Percentiles rank a stretch among this genome's conserved stretches.
Evolutionary conservation across 2,797 vertebrate genomes (phyloP).

Genomic region (Synanceia verrucosa): DNA sequence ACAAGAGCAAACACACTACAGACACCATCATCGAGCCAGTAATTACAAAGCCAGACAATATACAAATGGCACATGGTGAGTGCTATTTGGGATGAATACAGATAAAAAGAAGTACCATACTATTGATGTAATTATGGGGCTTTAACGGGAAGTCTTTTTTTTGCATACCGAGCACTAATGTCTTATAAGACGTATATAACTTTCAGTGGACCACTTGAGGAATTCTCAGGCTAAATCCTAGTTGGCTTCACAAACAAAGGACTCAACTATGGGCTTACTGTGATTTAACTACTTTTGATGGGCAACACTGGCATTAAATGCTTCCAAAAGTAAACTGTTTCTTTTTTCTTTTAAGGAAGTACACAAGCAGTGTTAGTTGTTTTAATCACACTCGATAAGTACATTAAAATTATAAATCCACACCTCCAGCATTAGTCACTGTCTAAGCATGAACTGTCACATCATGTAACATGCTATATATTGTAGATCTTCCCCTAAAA

Average conservation of each 20-base stretch:
- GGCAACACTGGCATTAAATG: neutral
- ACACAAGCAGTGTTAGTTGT: too few relatives aligned
- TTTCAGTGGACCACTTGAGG: slow-evolving; percentile 19
- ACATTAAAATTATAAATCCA: slow-evolving; percentile 3
- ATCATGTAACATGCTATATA: neutral
- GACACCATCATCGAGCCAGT: slow-evolving; percentile 37
- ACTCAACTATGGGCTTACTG: slow-evolving; percentile 1
- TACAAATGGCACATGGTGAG: slow-evolving; percentile 39
- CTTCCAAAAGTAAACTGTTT: slow-evolving; percentile 7
- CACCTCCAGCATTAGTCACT: neutral
- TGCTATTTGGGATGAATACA: slow-evolving; percentile 21
- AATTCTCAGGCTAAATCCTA: slow-evolving; percentile 8
- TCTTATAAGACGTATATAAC: slow-evolving; percentile 24
- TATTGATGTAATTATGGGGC: slow-evolving; percentile 33
- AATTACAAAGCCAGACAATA: slow-evolving; percentile 45
- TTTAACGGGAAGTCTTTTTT: slow-evolving; percentile 39
- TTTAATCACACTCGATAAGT: slow-evolving; percentile 2
- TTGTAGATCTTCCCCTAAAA: neutral
- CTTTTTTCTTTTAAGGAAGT: neutral
- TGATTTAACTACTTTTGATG: slow-evolving; percentile 18
- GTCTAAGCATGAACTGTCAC: neutral
- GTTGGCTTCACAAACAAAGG: slow-evolving; percentile 39
- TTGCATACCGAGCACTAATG: slow-evolving; percentile 12
- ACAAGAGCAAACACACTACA: slow-evolving; percentile 19
- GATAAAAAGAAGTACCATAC: slow-evolving; percentile 16